Conservation (phyloP, 1,140 invertebrate genomes). For the Aphaenogaster ashmeadi region DNA sequence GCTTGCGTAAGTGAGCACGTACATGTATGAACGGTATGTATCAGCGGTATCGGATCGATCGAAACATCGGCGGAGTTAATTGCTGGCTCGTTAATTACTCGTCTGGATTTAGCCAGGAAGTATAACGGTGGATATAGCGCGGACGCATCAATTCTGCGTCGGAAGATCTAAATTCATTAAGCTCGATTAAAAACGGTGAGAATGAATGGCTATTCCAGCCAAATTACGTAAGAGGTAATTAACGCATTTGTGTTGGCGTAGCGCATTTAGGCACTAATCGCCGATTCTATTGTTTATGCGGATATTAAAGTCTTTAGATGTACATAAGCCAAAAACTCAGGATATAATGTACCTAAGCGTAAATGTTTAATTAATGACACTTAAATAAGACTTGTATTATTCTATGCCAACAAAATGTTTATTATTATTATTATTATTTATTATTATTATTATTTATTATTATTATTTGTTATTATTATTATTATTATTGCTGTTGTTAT, state of each 20-base stretch:
- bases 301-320: slow-evolving; percentile 37
- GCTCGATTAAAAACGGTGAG: slow-evolving; percentile 46
- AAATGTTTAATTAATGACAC: slow-evolving; percentile 2
- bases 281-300: not conserved
- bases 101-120: slow-evolving; percentile 53
- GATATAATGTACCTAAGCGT: not conserved
- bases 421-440: not conserved
- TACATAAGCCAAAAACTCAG: not conserved
- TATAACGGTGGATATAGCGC: slow-evolving; percentile 41
- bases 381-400: not conserved
- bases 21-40: slow-evolving; percentile 19
- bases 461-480: no score
- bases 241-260: not conserved
- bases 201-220: slow-evolving; percentile 32
- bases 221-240: slow-evolving; percentile 36
- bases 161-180: slow-evolving; percentile 63
- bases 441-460: no score
- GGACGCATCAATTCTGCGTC: slow-evolving; percentile 49
- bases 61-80: slow-evolving; percentile 67
- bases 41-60: slow-evolving; percentile 52
- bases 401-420: not conserved
- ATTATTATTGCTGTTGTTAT: not conserved
- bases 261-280: slow-evolving; percentile 16
- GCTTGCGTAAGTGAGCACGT: not conserved
- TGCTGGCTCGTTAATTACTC: slow-evolving; percentile 70